phyloP scores from a whole-genome alignment of 37 sponge, comb jelly and placozoan genomes.

The Diacarnus erythraeanus region DNA sequence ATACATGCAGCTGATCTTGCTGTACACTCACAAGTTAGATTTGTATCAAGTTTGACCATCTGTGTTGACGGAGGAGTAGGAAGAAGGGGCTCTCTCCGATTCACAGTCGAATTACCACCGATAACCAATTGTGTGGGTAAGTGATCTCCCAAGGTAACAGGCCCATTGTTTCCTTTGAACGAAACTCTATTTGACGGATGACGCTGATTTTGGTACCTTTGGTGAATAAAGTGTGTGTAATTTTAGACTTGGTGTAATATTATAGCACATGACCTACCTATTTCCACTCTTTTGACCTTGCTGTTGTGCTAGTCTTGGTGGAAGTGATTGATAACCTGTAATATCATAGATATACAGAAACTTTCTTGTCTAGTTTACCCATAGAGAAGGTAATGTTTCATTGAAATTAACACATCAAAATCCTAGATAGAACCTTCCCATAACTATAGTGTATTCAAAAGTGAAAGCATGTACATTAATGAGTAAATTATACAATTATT shows the following conservation, averaged over 20 bases:
- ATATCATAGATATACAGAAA: neutral
- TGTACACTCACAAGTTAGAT: slow-evolving; percentile 54
- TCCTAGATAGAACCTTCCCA: too few species aligned
- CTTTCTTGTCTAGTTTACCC: too few species aligned
- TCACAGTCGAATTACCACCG: neutral
- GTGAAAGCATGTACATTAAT: too few species aligned
- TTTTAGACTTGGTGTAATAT: too few species aligned
- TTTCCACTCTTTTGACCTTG: slow-evolving; percentile 36
- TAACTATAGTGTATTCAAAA: too few species aligned
- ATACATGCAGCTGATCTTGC: too few species aligned
- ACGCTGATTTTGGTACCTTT: slow-evolving; percentile 79
- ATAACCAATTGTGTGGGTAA: slow-evolving; percentile 11
- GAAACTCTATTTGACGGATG: slow-evolving; percentile 65
- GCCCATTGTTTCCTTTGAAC: slow-evolving; percentile 1
- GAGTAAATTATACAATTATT: too few species aligned
- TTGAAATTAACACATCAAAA: too few species aligned
- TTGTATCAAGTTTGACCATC: slow-evolving; percentile 64
- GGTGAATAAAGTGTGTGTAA: neutral
- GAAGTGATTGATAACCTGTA: slow-evolving; percentile 5
- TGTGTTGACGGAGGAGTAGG: slow-evolving; percentile 69
- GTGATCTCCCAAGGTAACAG: slow-evolving; percentile 8
- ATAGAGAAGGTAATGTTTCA: neutral
- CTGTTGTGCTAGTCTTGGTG: slow-evolving; percentile 45
- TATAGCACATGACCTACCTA: too few species aligned
- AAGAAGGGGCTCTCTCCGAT: slow-evolving; percentile 61